These are phyloP conservation scores for Platynereis dumerilii DNA, from an alignment of 2,888 invertebrate genomes.

Conservation along the genomic window DNA sequence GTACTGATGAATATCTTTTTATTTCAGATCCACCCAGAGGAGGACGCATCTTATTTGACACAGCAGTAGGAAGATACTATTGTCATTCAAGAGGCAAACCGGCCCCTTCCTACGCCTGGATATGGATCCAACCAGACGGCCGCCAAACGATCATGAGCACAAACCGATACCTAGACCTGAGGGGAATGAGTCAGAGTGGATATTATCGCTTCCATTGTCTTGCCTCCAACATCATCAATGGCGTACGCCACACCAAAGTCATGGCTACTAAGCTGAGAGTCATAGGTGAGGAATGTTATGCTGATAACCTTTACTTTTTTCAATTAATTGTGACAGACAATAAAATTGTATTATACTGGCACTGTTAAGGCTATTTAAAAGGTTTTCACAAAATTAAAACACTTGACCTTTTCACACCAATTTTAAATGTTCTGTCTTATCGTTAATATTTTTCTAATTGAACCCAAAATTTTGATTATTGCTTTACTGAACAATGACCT, in stretches of 20 bases:
- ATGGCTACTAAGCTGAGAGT: constrained; percentile 28
- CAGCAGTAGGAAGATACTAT: constrained; percentile 22
- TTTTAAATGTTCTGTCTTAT: too few species aligned
- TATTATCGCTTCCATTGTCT: constrained; percentile 30
- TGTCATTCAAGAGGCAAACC: constrained; percentile 26
- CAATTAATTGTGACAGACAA: neutral
- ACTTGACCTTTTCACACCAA: too few species aligned
- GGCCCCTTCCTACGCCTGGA: constrained; percentile 23
- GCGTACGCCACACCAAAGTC: constrained; percentile 26
- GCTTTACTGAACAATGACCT: too few species aligned
- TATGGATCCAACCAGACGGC: constrained; percentile 11
- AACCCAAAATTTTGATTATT: too few species aligned
- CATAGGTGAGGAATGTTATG: constrained; percentile 19
- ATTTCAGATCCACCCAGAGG: constrained; percentile 25
- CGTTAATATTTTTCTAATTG: too few species aligned
- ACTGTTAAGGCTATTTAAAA: neutral
- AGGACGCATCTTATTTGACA: constrained; percentile 27
- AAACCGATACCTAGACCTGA: constrained; percentile 27
- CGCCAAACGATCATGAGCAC: constrained; percentile 22
- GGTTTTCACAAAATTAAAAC: neutral
- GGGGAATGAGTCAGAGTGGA: constrained; percentile 18
- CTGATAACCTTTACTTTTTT: neutral
- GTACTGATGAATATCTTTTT: too few species aligned
- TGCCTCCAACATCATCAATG: constrained; percentile 27
- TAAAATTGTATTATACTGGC: neutral